Evolutionary conservation across 2,888 invertebrate species (phyloP), one percentile per base, ranked within the genome.

Genomic region (Acheta domesticus): DNA sequence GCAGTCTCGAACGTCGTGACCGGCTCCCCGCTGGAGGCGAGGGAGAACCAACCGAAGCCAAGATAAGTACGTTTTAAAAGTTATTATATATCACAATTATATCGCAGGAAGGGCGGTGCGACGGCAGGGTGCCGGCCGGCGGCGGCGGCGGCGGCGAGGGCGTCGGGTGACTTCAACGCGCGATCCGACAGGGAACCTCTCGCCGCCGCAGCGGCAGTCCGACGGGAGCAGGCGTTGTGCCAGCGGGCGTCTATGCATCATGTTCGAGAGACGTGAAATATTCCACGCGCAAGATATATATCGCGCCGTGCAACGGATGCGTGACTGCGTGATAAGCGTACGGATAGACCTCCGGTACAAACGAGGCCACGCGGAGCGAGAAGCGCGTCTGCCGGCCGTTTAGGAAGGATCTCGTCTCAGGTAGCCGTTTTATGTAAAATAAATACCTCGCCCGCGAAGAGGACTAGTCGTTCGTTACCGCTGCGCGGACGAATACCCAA

Each of bases 1-100:
- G 48, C 48, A 49, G 48, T 12, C 76, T 36, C n/a, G 62, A 14
- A 14, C 75, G 19, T 79, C 79, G 79, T 79, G 79, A 79, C 79
- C 50, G 8, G 75, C 50, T 76, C 36, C 62, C 5, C 62, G 62
- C 62, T 62, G 14, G n/a, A n/a, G 62, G 62, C 62, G n/a, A 62
- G n/a, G 62, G 62, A 62, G 62, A 62, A n/a, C 62, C 62, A 62
- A 62, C 62, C 62, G 4, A 19, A 19, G 62, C 62, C 62, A 62
- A 62, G 62, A 62, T 62, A 62, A 62, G 62, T 62, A 62, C 62
- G 62, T n/a, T 62, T 12, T 62, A 62, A 62, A 62, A 62, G 62
- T 62, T 62, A 62, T 62, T 62, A 62, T 62, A 62, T n/a, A 36
- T 36, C 36, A 36, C 36, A 36, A 36, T 36, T 36, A 36, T 36